phyloP scores from a whole-genome alignment of 2,888 invertebrate genomes.

The Drosophila emarginata region DNA sequence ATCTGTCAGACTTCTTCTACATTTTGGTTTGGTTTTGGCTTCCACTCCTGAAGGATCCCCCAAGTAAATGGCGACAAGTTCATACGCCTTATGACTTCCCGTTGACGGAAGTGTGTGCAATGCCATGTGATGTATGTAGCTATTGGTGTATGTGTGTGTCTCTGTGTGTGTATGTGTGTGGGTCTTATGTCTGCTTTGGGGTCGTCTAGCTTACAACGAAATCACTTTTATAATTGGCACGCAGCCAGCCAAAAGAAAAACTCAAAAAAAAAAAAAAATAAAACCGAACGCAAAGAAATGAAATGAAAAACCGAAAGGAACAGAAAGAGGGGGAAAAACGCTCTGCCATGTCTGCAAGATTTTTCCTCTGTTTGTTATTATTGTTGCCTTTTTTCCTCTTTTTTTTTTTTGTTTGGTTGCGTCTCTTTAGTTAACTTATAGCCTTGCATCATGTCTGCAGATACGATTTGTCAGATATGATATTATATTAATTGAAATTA shows the following conservation, averaged over 20 bases:
- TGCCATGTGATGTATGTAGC: conserved; percentile 23
- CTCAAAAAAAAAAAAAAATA: conserved; percentile 39
- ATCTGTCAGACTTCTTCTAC: conserved; percentile 20
- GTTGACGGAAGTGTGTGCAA: conserved; percentile 78
- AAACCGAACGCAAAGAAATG: conserved; percentile 14
- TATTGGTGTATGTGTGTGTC: conserved; percentile 32
- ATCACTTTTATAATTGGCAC: conserved; percentile 78
- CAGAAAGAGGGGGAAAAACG: conserved; percentile 14
- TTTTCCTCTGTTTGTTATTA: conserved; percentile 34
- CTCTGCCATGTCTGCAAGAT: conserved; percentile 46
- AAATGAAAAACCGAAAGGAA: conserved; percentile 7
- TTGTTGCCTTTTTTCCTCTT: conserved; percentile 5
- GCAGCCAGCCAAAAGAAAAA: conserved; percentile 72
- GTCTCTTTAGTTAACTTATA: conserved; percentile 48
- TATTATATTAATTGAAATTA: conserved; percentile 75
- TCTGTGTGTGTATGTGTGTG: conserved; percentile 38
- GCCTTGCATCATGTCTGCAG: conserved; percentile 64
- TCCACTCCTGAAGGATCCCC: conserved; percentile 25
- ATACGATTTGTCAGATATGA: conserved; percentile 70
- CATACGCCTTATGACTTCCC: conserved; percentile 79
- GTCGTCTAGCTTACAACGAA: conserved; percentile 76
- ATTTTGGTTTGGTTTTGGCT: conserved; percentile 33
- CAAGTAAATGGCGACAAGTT: conserved; percentile 66
- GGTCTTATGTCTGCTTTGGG: conserved; percentile 61
- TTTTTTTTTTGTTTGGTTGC: background rate